phyloP scores from a whole-genome alignment of 2,113 vertebrate species.

The Carassius auratus region DNA sequence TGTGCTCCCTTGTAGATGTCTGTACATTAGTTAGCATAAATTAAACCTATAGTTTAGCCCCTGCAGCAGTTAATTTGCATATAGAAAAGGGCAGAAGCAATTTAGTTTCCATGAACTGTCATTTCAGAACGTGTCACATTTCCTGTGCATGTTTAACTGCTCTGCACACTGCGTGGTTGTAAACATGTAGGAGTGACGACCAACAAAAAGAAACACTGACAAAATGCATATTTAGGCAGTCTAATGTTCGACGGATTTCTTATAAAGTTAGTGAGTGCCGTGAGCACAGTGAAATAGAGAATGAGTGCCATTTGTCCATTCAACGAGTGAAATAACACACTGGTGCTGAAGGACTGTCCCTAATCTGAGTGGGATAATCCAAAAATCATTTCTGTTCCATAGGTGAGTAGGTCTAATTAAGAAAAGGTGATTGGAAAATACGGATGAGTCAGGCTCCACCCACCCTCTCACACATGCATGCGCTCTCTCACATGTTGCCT shows the following conservation, averaged over 20 bases:
- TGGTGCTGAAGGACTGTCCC: constrained; percentile 10
- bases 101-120: constrained; percentile 49
- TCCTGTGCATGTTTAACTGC: constrained; percentile 50
- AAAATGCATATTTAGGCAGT: neutral
- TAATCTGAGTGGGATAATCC: neutral
- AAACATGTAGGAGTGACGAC: constrained; percentile 44
- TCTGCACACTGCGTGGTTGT: constrained; percentile 52
- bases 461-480: neutral
- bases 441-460: constrained; percentile 37
- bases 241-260: neutral
- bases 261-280: neutral
- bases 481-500: neutral
- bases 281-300: neutral
- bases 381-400: constrained; percentile 4
- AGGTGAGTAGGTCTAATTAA: constrained; percentile 23
- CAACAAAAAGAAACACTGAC: constrained; percentile 16
- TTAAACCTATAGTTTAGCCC: constrained; percentile 12
- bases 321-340: neutral
- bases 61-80: constrained; percentile 37
- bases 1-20: neutral
- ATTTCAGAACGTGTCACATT: constrained; percentile 52
- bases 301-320: neutral
- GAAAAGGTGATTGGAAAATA: constrained; percentile 29
- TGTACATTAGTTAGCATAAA: constrained; percentile 17
- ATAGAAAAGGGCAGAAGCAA: constrained; percentile 43